Evolutionary conservation across 2,888 invertebrate genomes (phyloP).

Genomic region (Halictus quadricinctus): DNA sequence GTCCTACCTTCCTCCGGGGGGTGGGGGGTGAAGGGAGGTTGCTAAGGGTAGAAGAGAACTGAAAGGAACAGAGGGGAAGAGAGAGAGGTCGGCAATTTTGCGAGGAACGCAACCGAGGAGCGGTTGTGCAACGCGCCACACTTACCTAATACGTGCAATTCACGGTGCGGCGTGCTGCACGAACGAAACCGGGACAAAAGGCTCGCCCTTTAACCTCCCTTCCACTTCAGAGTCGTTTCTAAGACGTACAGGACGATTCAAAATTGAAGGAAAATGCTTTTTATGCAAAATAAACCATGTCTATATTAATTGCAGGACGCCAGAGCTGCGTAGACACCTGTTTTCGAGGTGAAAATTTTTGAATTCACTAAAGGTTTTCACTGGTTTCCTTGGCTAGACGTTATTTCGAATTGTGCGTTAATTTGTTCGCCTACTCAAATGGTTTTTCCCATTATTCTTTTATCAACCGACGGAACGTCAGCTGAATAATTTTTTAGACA

Average conservation of each 20-base stretch:
- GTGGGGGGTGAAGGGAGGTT: background rate
- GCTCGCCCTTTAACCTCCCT: slow-evolving; percentile 48
- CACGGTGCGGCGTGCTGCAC: slow-evolving; percentile 36
- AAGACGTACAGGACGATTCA: slow-evolving; percentile 7
- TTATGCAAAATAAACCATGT: background rate
- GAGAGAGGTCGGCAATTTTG: slow-evolving; percentile 28
- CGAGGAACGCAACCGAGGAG: slow-evolving; percentile 41
- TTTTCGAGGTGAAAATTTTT: background rate
- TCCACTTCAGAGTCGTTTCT: slow-evolving; percentile 7
- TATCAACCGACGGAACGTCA: background rate
- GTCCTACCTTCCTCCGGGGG: slow-evolving; percentile 16
- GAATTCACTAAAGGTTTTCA: background rate
- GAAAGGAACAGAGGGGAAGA: background rate
- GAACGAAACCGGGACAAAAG: slow-evolving; percentile 58
- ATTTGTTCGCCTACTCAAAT: background rate
- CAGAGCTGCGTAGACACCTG: background rate
- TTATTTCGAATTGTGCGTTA: too few species aligned
- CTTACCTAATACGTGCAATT: slow-evolving; percentile 60
- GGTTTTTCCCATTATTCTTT: background rate
- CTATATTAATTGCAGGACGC: background rate
- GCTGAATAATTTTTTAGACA: background rate
- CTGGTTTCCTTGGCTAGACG: background rate
- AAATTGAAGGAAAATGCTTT: background rate
- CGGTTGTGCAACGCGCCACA: slow-evolving; percentile 54
- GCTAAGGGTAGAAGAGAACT: background rate